Evolutionary conservation across 2,113 vertebrate species (phyloP), one percentile per base, ranked within the genome.

Genomic region (Ptychochromis oligacanthus): DNA sequence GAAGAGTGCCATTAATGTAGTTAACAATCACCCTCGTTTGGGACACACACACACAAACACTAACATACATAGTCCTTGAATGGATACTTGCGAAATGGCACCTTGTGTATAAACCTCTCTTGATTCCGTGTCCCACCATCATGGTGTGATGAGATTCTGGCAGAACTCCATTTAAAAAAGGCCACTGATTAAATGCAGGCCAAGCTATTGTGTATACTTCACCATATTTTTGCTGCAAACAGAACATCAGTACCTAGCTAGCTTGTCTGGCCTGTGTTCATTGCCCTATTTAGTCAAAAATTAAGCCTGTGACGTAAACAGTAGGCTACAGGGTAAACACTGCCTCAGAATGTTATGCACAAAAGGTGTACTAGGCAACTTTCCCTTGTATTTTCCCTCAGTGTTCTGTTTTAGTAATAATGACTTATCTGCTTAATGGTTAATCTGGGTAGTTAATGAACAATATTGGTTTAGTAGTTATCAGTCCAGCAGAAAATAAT

Each of bases 231-330:
- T 2, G 22, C 77, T 67, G 14, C 43, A 72, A 54, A n/a, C 38
- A 36, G 40, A 65, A 80, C 46, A 60, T 74, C 70, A 87, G 67
- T 61, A 60, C 24, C 40, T 59, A 11, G 7, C 22, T 56, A 49
- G 36, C 24, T 18, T 28, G 28, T 70, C 61, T 65, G 79, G 28
- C 7, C 52, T 64, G 64, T 77, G 75, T 81, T 58, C 31, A 20
- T 57, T 80, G 58, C 77, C 87, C 70, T 81, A 12, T 89, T 91
- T 89, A 87, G 90, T 88, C 38, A 87, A 85, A 88, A 34, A 77
- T 77, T 26, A 64, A 83, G 40, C 74, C 65, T 14, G 36, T 24
- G 28, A 65, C 72, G 7, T 58, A 82, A 87, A 79, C 59, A 62
- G 20, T 12, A 6, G 31, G 10, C 65, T 49, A 54, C 14, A 20